Percentiles rank a stretch among this genome's conserved stretches.
Evolutionary conservation across 2,113 vertebrate species (phyloP).

Genomic region (Amblyornis subalaris): DNA sequence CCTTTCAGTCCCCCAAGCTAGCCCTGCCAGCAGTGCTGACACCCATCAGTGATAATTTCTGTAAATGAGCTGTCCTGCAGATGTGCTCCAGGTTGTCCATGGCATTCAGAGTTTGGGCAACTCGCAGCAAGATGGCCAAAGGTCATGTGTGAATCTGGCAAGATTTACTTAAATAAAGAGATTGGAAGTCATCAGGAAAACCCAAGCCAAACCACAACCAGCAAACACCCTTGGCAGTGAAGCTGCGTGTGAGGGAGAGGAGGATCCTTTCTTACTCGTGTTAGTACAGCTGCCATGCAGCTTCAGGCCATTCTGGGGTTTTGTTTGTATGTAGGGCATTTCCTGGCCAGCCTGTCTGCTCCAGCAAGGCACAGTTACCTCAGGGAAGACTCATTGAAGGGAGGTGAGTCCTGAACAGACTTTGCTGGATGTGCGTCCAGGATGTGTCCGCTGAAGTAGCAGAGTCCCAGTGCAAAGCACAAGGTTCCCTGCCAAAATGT

Average conservation of each 20-base stretch:
- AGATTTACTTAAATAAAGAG: not conserved
- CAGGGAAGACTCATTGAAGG: not conserved
- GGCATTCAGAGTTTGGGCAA: not conserved
- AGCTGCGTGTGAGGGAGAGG: not conserved
- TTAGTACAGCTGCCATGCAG: not conserved
- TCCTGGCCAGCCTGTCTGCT: not conserved
- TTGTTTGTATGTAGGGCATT: not conserved
- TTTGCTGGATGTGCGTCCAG: accelerated
- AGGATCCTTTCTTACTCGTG: not conserved
- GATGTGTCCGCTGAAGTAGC: not conserved
- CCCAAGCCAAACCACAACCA: not conserved
- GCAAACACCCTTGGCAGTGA: not conserved
- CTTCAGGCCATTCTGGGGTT: not conserved
- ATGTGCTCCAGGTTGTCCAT: not conserved
- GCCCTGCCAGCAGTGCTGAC: not conserved
- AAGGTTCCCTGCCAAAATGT: not conserved
- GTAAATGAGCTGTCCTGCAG: not conserved
- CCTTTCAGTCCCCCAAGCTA: not conserved
- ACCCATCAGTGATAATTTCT: not conserved
- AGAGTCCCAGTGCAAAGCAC: not conserved
- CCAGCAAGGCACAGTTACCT: not conserved
- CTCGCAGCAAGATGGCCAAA: not conserved
- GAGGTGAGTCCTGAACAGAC: not conserved
- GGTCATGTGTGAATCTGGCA: not conserved
- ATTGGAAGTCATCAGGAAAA: not conserved